Conservation (phyloP, 2,113 vertebrate genomes). For the Pao palembangensis region DNA sequence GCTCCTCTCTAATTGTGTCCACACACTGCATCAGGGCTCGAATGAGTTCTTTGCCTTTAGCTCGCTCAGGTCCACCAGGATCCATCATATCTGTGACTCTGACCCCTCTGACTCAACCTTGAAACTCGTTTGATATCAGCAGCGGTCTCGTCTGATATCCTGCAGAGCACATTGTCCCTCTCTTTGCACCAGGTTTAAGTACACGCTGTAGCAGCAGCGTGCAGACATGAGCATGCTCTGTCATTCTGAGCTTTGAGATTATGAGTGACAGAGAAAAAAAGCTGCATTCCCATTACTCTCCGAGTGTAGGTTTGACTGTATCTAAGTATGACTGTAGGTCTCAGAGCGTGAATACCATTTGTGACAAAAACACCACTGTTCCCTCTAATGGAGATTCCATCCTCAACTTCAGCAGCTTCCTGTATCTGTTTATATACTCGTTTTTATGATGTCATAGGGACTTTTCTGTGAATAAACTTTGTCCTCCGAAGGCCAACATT, state of each 20-base stretch:
- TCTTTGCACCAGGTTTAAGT: too few species aligned
- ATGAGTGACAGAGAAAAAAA: slow-evolving; percentile 32
- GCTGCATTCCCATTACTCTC: slow-evolving; percentile 13
- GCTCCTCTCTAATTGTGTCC: neutral
- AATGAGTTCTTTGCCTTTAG: slow-evolving; percentile 1
- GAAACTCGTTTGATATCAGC: slow-evolving; percentile 35
- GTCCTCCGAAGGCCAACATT: too few species aligned
- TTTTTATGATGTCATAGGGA: slow-evolving; percentile 20
- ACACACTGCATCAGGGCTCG: slow-evolving; percentile 8
- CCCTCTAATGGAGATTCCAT: slow-evolving; percentile 54
- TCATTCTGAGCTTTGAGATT: neutral
- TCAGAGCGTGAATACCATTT: too few species aligned
- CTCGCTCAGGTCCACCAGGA: slow-evolving; percentile 6
- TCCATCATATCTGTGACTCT: neutral
- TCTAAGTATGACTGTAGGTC: neutral
- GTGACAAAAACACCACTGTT: slow-evolving; percentile 54
- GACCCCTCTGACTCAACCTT: neutral
- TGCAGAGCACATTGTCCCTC: neutral
- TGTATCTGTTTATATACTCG: slow-evolving; percentile 19
- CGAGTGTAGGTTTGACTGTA: neutral
- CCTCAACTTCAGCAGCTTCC: slow-evolving; percentile 33
- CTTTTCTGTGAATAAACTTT: neutral
- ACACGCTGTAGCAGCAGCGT: neutral
- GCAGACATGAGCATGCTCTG: slow-evolving; percentile 10
- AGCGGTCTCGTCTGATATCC: slow-evolving; percentile 21